Base-by-base conservation (phyloP, 2,113 vertebrate species). In the Marcusenius ussheri region DNA sequence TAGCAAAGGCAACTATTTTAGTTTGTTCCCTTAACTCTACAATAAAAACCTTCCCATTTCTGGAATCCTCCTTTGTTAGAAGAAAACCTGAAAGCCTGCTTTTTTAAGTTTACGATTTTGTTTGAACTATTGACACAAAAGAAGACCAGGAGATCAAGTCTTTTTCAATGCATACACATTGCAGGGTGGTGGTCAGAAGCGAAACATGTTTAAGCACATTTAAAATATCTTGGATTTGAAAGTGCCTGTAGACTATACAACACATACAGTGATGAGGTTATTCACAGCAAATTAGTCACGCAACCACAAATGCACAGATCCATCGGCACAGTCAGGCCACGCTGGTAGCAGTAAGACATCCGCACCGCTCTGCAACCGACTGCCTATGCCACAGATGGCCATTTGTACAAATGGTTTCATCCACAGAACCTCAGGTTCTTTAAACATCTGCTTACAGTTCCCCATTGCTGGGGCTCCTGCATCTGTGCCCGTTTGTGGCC, bases 371-470 rank as follows among this genome's bases (percentile, higher is more conserved):
- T 47, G 39, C 8, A 17, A 83, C 19, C 2, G 35, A 47, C 39
- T 46, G 21, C 31, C 80, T 47, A 45, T 47, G 27, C 50, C 49
- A 53, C 27, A 53, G n/a, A 51, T 47, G 83, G 83, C 83, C 50
- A 87, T 87, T 87, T 56, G 50, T 87, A 35, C 85, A 87, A 86
- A 87, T 47, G 50, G 49, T 87, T 51, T 87, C 85, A 53, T 51
- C 85, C 49, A 56, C 27, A 87, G 85, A 87, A 53, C 47, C 47
- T 47, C 27, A 19, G 85, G 49, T 87, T 87, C 85, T 87, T 50
- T 11, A 87, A 53, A 87, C 85, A 84, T 84, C 83, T 84, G 83
- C 83, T 84, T 45, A 42, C 83, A 84, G 83, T 84, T 84, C 83
- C 83, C 83, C 83, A 84, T 84, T 46, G 50, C 49, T 31, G n/a